A percentile compares a stretch with the other conserved stretches of the same genome.
These are phyloP conservation scores for Drosophila rufa DNA, from an alignment of 1,140 invertebrate genomes.

Conservation along the genomic window DNA sequence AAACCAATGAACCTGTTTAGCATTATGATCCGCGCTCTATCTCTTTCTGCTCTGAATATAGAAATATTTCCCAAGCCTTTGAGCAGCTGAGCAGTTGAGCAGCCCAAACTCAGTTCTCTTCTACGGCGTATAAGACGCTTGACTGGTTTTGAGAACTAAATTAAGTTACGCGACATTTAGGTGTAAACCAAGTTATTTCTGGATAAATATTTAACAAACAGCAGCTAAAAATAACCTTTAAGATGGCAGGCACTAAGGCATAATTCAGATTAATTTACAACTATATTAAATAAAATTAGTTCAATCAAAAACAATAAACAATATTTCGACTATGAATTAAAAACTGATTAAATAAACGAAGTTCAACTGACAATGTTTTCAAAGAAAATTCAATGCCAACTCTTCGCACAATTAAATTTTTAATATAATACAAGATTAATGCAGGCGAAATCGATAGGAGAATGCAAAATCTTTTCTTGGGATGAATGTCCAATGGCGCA, in stretches of 20 bases:
- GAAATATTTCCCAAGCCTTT: constrained; percentile 20
- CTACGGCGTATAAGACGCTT: constrained; percentile 30
- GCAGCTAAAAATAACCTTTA: not conserved
- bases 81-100: constrained; percentile 11
- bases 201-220: not conserved
- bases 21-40: constrained; percentile 43
- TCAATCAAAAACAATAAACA: not conserved
- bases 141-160: constrained; percentile 25
- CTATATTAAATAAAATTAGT: not conserved
- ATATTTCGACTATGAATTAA: not conserved
- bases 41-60: constrained; percentile 8
- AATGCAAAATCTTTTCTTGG: not conserved
- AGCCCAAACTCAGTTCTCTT: constrained; percentile 21
- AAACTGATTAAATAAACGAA: not conserved
- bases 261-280: not conserved
- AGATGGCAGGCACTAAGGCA: not conserved
- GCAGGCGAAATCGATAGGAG: too few species aligned
- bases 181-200: constrained; percentile 3
- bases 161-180: constrained; percentile 1
- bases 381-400: not conserved
- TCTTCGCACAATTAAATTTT: too few species aligned
- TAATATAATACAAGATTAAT: not conserved
- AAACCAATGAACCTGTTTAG: constrained; percentile 68
- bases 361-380: not conserved
- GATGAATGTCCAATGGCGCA: not conserved